Evolutionary conservation across 2,113 vertebrate genomes (phyloP).

Genomic region (Malaclemys terrapin): DNA sequence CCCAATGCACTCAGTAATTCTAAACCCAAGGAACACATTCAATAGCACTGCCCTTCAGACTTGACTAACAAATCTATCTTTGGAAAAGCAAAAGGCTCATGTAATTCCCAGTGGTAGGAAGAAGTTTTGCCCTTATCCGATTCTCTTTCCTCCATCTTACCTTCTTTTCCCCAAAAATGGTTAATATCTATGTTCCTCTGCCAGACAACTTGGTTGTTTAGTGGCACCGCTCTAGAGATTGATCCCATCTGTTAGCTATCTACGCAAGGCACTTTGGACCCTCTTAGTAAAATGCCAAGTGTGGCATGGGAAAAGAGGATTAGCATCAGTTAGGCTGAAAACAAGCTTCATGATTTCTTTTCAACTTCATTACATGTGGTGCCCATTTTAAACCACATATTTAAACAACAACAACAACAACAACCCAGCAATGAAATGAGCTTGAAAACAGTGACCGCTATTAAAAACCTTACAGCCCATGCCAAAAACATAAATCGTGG

Average conservation of each 20-base stretch:
- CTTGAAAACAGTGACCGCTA: background rate
- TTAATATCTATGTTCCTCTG: slow-evolving; percentile 1
- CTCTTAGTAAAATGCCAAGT: background rate
- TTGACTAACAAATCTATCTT: background rate
- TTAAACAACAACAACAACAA: background rate
- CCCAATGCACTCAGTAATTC: fast-evolving
- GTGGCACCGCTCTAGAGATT: background rate
- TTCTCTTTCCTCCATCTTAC: fast-evolving
- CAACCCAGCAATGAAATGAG: background rate
- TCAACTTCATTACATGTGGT: background rate
- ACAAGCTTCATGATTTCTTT: background rate
- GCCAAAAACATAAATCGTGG: slow-evolving; percentile 14
- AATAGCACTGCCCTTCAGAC: background rate
- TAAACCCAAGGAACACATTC: background rate
- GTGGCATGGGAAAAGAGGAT: slow-evolving; percentile 38
- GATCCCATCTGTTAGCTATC: slow-evolving; percentile 37
- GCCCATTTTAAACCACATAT: background rate
- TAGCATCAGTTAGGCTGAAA: background rate
- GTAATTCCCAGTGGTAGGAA: background rate
- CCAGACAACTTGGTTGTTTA: slow-evolving; percentile 15
- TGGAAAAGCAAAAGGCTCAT: background rate
- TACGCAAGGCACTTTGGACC: background rate
- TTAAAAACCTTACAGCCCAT: background rate
- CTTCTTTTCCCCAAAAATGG: slow-evolving; percentile 34
- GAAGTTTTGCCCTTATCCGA: background rate